Percentiles rank a stretch among this genome's conserved stretches.
Conservation (phyloP, 2,113 vertebrate species). For the Notothenia coriiceps region DNA sequence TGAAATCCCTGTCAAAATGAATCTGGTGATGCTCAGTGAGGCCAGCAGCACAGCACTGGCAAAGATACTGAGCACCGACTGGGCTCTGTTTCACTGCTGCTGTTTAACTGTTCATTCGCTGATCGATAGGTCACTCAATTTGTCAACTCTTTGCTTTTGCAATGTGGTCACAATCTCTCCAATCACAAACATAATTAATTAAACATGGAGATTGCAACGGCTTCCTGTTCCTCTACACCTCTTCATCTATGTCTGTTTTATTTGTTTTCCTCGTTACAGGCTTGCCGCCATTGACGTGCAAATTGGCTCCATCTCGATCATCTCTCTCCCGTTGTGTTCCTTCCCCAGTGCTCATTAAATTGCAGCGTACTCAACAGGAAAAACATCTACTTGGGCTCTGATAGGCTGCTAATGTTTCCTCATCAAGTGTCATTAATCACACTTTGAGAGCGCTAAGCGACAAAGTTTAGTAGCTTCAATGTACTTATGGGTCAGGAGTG, state of each 20-base stretch:
- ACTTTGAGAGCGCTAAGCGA: conserved; percentile 36
- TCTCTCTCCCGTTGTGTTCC: conserved; percentile 62
- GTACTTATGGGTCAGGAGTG: conserved; percentile 27
- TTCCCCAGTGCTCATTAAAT: conserved; percentile 72
- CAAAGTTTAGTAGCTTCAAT: conserved; percentile 45
- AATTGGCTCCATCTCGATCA: conserved; percentile 79
- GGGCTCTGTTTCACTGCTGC: conserved; percentile 15
- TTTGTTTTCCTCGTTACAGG: conserved; percentile 49
- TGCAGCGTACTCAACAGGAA: conserved; percentile 47
- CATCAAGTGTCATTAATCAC: conserved; percentile 72
- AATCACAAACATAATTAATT: conserved; percentile 54
- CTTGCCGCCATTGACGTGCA: conserved; percentile 51
- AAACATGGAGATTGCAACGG: conserved; percentile 39
- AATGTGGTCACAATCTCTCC: conserved; percentile 29
- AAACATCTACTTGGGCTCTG: conserved; percentile 37
- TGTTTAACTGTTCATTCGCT: conserved; percentile 47
- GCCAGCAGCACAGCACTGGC: not conserved
- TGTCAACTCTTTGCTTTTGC: conserved; percentile 25
- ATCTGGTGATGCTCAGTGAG: conserved; percentile 31
- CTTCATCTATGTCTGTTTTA: conserved; percentile 42
- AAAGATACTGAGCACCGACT: conserved; percentile 39
- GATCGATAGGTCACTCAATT: conserved; percentile 67
- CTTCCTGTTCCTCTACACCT: conserved; percentile 5
- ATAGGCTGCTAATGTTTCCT: conserved; percentile 65
- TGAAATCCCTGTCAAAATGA: conserved; percentile 55